Evolutionary conservation across 2,113 vertebrate genomes (phyloP).

Genomic region (Clarias macrocephalus): DNA sequence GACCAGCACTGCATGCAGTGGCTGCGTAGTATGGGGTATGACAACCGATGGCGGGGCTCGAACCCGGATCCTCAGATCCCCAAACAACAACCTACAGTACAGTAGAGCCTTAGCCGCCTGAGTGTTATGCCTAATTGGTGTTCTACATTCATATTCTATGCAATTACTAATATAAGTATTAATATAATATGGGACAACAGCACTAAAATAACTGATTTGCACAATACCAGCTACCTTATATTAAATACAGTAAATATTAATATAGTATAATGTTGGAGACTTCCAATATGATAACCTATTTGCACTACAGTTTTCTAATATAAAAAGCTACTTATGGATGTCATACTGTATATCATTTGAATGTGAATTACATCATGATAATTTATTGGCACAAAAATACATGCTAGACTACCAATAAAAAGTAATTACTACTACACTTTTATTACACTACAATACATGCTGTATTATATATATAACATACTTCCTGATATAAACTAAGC

Average conservation of each 20-base stretch:
- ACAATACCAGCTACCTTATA: neutral
- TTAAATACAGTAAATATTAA: neutral
- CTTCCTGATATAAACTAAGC: neutral
- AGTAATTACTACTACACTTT: too few species aligned
- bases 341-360: neutral
- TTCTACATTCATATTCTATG: neutral
- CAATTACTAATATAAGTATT: neutral
- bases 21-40: too few species aligned
- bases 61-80: too few species aligned
- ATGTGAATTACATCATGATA: neutral
- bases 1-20: too few species aligned
- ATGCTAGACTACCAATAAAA: neutral
- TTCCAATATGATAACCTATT: neutral
- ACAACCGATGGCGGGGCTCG: too few species aligned
- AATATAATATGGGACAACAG: neutral
- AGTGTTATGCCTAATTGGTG: too few species aligned
- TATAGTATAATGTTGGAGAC: neutral
- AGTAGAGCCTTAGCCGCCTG: too few species aligned
- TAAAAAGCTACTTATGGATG: neutral
- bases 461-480: too few species aligned
- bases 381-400: neutral
- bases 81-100: too few species aligned
- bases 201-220: neutral
- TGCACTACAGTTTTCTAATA: neutral
- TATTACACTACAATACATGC: too few species aligned